A percentile compares a stretch with the other conserved stretches of the same genome.
phyloP scores from a whole-genome alignment of 2,797 vertebrate species.

The Rousettus madagascariensis region DNA sequence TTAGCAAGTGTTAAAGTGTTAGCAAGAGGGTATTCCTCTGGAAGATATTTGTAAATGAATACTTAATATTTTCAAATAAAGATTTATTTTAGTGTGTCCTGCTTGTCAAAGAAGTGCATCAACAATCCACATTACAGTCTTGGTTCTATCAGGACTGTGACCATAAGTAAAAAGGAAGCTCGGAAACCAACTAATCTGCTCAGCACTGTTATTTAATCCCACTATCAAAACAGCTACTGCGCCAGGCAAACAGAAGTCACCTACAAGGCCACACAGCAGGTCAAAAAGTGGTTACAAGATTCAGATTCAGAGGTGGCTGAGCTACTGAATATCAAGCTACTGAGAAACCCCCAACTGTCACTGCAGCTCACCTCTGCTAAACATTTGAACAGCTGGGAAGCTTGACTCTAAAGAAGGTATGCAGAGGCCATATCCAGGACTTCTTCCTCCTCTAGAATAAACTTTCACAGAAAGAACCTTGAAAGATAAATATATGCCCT shows the following conservation, averaged over 20 bases:
- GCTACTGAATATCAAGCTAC: background rate
- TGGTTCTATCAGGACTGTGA: background rate
- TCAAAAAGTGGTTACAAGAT: background rate
- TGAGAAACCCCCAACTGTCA: background rate
- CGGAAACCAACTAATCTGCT: background rate
- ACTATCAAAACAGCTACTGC: background rate
- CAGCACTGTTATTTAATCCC: slow-evolving; percentile 5
- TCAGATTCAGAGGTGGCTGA: background rate
- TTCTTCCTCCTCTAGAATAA: background rate
- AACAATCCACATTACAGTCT: background rate
- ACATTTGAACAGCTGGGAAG: background rate
- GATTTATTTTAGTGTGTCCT: slow-evolving; percentile 32
- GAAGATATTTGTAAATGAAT: slow-evolving; percentile 35
- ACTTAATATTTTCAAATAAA: slow-evolving; percentile 61
- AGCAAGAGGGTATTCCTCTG: background rate
- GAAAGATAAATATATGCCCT: background rate
- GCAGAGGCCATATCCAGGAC: background rate
- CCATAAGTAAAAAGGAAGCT: slow-evolving; percentile 13
- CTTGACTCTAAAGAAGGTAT: background rate
- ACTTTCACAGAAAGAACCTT: background rate
- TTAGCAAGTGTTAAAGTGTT: background rate
- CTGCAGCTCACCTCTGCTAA: background rate
- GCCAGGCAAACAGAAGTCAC: slow-evolving; percentile 1
- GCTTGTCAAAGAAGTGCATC: background rate
- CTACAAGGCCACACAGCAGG: background rate